Base-by-base conservation (phyloP, 2,888 invertebrate species). In the Zele albiditarsus region DNA sequence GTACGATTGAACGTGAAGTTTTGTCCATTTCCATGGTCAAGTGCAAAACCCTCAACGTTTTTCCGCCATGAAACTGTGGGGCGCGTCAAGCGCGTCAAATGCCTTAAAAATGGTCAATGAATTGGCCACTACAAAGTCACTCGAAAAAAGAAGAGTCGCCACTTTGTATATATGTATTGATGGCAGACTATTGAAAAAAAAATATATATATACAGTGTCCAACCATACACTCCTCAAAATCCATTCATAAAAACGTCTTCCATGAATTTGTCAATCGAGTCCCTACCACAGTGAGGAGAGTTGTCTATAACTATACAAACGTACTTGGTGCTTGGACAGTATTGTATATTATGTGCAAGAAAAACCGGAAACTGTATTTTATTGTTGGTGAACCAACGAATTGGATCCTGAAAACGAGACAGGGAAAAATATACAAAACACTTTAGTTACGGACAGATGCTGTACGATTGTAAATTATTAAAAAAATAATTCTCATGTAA, bases 11-110 rank as follows among this genome's bases (percentile, higher is more conserved):
- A 42, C 14, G n/a, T 46, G 46, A 10, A 27, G 12, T n/a, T 28
- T 60, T 62, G n/a, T 62, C 62, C 28, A 62, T n/a, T 31, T 77
- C 82, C 79, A 71, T 76, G 75, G 83, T 84, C 82, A 82, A 87
- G 86, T 84, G 85, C n/a, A n/a, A 46, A 3, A 85, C 80, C 82
- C 84, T 85, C 79, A 77, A 83, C 75, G 69, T 81, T 75, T 80
- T 80, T 69, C 81, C 80, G 60, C 68, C 72, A 60, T 31, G 73
- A 79, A 77, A 58, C 81, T 78, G 70, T 75, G 78, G 82, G 82
- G 83, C 84, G 84, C 83, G 83, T 85, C 83, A 82, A 84, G 83
- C 84, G 85, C 83, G 82, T 84, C 84, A 82, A 85, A 87, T 85
- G 82, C 80, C 73, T 78, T 74, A 77, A 80, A 85, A 85, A 81